Conservation (phyloP, 2,113 vertebrate species). For the Elaphurus davidianus region DNA sequence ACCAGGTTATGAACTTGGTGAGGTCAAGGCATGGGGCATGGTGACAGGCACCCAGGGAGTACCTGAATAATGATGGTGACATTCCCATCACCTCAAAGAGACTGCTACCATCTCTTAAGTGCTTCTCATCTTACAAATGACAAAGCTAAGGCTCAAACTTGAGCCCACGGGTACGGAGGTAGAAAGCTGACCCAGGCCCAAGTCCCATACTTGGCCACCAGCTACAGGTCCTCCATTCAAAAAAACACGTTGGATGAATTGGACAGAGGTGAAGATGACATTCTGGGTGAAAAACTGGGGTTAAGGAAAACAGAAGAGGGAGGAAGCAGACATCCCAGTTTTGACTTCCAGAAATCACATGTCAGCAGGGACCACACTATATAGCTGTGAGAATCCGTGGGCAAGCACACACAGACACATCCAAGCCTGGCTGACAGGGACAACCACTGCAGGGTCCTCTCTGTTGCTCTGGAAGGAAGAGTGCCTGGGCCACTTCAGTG, state of each 20-base stretch:
- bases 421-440: background rate
- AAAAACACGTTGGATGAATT: background rate
- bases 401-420: background rate
- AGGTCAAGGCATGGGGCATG: background rate
- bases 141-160: background rate
- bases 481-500: background rate
- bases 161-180: background rate
- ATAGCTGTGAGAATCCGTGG: rapidly evolving
- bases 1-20: background rate
- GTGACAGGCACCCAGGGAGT: background rate
- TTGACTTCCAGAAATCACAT: background rate
- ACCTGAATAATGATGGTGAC: background rate
- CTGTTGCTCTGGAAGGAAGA: background rate
- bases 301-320: background rate
- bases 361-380: background rate
- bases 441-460: no score
- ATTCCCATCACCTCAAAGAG: background rate
- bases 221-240: background rate
- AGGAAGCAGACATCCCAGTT: background rate
- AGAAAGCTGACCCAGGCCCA: background rate
- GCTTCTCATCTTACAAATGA: background rate
- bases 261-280: background rate
- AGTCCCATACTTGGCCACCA: background rate
- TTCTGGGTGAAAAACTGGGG: background rate
- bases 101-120: background rate